phyloP scores from a whole-genome alignment of 2,797 vertebrate genomes.

The Dendrocincla tyrannina region DNA sequence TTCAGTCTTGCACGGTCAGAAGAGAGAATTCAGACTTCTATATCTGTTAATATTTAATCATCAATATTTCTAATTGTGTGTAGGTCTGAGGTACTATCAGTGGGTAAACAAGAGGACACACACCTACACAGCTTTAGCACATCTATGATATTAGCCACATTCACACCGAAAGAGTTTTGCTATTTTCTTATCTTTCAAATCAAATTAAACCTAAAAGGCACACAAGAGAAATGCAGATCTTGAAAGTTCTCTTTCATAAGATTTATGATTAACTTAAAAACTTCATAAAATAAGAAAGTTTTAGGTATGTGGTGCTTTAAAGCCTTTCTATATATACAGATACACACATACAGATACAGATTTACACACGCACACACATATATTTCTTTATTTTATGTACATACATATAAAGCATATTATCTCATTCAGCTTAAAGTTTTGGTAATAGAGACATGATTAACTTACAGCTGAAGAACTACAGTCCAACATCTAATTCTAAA shows the following conservation, averaged over 20 bases:
- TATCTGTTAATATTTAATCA: background rate
- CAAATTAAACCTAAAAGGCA: background rate
- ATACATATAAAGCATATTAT: background rate
- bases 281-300: background rate
- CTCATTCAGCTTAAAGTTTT: background rate
- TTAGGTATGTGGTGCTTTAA: background rate
- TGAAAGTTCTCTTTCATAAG: background rate
- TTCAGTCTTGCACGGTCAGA: background rate
- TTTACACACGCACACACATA: background rate
- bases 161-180: background rate
- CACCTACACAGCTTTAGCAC: background rate
- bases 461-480: background rate
- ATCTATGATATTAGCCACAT: accelerated
- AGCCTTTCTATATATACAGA: accelerated
- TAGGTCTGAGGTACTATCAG: background rate
- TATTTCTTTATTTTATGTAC: background rate
- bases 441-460: background rate
- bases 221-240: background rate
- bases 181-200: background rate
- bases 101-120: background rate
- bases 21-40: background rate
- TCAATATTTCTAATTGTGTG: background rate
- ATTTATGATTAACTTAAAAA: background rate
- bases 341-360: accelerated
- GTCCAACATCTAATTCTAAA: background rate